Base-by-base conservation (phyloP, 2,888 invertebrate species). In the Odontocolon sp. region DNA sequence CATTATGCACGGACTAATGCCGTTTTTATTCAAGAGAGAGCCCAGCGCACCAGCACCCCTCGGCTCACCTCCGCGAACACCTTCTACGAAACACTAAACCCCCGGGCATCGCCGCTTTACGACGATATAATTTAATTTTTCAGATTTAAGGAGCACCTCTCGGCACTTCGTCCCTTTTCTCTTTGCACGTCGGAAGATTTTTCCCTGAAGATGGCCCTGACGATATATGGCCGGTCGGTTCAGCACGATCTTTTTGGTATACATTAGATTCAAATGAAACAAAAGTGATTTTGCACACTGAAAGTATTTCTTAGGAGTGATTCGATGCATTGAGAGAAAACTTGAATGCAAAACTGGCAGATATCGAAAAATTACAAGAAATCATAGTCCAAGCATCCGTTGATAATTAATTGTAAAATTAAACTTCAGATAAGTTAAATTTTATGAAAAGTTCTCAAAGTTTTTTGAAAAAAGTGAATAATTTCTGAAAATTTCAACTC, bases 41-140 rank as follows among this genome's bases (percentile, higher is more conserved):
- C 52, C 57, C 67, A 40, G 71, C 33, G 38, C 56, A 71, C 56
- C 18, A 31, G 21, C 18, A 57, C 66, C 74, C 71, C 70, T 63
- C 73, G 54, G 42, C n/a, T 42, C 45, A 59, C 72, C 68, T 69
- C n/a, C 67, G 67, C 71, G 73, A 70, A 80, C 78, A 79, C 81
- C 81, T 83, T 84, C 85, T 80, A 80, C 84, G 82, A 84, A 85
- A 85, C 86, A 85, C 86, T 87, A 87, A 87, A 86, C 84, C 86
- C 85, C 80, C 83, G 82, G 83, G 81, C 82, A 82, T 83, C 84
- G 83, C 80, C 86, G 85, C 86, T 89, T 89, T 89, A 89, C 86
- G 87, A 85, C 85, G 85, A 88, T 88, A 88, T 89, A 89, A 89
- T 89, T 89, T 89, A 89, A 89, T 89, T 89, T 89, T 89, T 89